Conservation (phyloP, 1,140 invertebrate species). For the Anastrepha obliqua region DNA sequence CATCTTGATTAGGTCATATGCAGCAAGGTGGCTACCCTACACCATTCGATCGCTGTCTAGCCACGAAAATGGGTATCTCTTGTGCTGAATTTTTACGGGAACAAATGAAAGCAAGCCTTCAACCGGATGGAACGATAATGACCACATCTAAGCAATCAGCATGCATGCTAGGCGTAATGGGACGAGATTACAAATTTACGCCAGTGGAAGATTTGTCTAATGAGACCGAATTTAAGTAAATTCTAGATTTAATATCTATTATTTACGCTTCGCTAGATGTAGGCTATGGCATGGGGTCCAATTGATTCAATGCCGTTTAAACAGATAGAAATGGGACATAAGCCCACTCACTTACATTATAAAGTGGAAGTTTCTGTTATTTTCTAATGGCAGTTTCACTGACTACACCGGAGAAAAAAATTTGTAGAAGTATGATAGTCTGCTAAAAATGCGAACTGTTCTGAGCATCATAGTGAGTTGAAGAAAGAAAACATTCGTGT, state of each 20-base stretch:
- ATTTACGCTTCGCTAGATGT: background rate
- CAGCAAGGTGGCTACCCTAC: slow-evolving; percentile 96
- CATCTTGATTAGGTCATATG: slow-evolving; percentile 82
- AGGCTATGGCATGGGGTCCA: background rate
- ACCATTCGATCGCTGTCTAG: slow-evolving; percentile 97
- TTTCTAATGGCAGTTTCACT: too few relatives aligned
- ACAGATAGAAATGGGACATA: too few relatives aligned
- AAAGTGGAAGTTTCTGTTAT: too few relatives aligned
- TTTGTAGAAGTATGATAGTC: too few relatives aligned
- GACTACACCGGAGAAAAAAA: too few relatives aligned
- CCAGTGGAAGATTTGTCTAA: slow-evolving; percentile 87
- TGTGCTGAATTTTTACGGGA: slow-evolving; percentile 89
- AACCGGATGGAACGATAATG: slow-evolving; percentile 78
- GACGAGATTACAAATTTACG: slow-evolving; percentile 91
- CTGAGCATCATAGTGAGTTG: too few relatives aligned
- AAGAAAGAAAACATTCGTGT: too few relatives aligned
- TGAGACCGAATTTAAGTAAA: slow-evolving; percentile 92
- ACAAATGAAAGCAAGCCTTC: slow-evolving; percentile 78
- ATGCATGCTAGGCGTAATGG: slow-evolving; percentile 88
- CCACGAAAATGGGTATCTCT: slow-evolving; percentile 96
- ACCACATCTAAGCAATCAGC: slow-evolving; percentile 79
- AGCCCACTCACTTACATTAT: too few relatives aligned
- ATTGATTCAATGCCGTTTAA: too few relatives aligned
- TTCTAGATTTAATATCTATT: slow-evolving; percentile 59
- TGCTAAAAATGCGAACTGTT: too few relatives aligned